These are phyloP conservation scores for Pseudomyrmex cubaensis DNA, from an alignment of 1,140 invertebrate species.

Conservation along the genomic window DNA sequence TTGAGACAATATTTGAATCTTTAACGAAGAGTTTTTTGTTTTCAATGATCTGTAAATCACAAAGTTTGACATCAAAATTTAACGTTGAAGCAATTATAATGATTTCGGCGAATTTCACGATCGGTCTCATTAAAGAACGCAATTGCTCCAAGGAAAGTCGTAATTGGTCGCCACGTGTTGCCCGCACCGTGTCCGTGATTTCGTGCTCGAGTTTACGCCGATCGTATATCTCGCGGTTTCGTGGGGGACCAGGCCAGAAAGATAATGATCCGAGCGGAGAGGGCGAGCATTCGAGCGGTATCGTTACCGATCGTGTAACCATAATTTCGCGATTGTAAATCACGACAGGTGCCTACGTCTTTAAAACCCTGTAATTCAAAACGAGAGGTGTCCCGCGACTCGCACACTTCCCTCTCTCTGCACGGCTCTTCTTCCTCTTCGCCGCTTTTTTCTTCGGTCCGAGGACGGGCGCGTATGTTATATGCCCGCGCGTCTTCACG, in stretches of 20 bases:
- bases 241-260: conserved; percentile 54
- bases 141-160: background rate
- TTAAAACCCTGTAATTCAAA: conserved; percentile 71
- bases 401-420: background rate
- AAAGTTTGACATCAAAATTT: background rate
- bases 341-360: conserved; percentile 73
- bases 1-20: no score
- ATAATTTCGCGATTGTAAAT: conserved; percentile 74
- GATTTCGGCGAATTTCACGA: background rate
- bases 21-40: background rate
- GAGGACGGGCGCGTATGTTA: conserved; percentile 45
- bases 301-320: conserved; percentile 72
- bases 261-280: conserved; percentile 60
- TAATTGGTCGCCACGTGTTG: conserved; percentile 46
- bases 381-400: conserved; percentile 61
- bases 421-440: background rate
- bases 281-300: conserved; percentile 59
- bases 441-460: conserved; percentile 1
- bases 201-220: conserved; percentile 61
- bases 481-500: conserved; percentile 52
- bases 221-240: conserved; percentile 71
- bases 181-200: conserved; percentile 37
- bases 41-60: background rate
- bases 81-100: background rate
- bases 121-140: conserved; percentile 10